Evolutionary conservation across 2,797 vertebrate species (phyloP).

Genomic region (Rhinella marina): DNA sequence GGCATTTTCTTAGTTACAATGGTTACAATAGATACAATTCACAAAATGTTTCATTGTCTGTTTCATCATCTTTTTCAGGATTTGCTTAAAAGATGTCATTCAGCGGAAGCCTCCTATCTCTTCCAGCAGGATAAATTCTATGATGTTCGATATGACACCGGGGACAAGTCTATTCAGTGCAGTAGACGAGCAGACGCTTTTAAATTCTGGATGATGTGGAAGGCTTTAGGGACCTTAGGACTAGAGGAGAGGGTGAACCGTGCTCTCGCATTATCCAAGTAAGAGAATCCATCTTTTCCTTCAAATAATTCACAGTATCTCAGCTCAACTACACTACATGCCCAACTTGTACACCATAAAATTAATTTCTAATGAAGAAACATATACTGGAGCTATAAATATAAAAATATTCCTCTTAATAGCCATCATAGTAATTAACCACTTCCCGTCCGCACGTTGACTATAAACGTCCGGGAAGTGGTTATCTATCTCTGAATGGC

Average conservation of each 20-base stretch:
- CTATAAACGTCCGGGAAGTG: too few relatives aligned
- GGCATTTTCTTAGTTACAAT: neutral
- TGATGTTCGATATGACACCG: slow-evolving; percentile 82
- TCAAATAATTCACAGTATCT: neutral
- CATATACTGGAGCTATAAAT: too few relatives aligned
- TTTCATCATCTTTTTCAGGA: slow-evolving; percentile 68
- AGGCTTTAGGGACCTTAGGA: slow-evolving; percentile 79
- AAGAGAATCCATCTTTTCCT: neutral
- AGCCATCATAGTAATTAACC: too few relatives aligned
- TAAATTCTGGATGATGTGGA: slow-evolving; percentile 89
- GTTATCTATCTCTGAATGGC: too few relatives aligned
- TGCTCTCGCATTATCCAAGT: slow-evolving; percentile 80
- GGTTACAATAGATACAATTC: neutral
- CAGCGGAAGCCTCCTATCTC: slow-evolving; percentile 81
- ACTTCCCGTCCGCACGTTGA: too few relatives aligned
- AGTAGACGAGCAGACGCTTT: slow-evolving; percentile 83
- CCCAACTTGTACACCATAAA: neutral
- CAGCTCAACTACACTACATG: neutral
- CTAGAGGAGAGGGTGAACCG: slow-evolving; percentile 84
- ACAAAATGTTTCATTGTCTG: neutral
- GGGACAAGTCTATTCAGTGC: slow-evolving; percentile 86
- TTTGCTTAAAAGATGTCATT: slow-evolving; percentile 83
- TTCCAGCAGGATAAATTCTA: slow-evolving; percentile 91
- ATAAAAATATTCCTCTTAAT: too few relatives aligned
- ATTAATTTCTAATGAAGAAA: neutral